phyloP scores from a whole-genome alignment of 2,113 vertebrate genomes.

The Tyrannus savana region DNA sequence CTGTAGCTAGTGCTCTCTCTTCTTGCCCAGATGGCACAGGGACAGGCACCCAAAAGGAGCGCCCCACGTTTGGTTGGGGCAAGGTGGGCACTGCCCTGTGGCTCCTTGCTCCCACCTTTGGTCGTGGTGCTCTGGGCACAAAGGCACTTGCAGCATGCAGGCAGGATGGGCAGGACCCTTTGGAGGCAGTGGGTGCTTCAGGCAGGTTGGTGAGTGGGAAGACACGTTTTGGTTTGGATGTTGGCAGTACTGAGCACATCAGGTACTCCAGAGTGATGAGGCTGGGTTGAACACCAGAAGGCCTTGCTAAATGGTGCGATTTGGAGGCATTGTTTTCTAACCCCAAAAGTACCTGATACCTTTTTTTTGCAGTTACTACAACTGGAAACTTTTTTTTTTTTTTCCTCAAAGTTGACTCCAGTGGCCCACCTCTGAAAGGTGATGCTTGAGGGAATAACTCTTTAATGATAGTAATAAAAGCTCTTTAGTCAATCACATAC shows the following conservation, averaged over 20 bases:
- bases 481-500: neutral
- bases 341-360: neutral
- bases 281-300: fast-evolving
- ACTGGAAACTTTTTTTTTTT: neutral
- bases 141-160: neutral
- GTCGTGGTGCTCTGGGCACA: fast-evolving
- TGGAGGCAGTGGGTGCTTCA: neutral
- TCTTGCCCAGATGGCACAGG: fast-evolving
- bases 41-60: neutral
- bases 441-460: neutral
- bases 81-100: too few species aligned
- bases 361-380: neutral
- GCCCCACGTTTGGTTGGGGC: fast-evolving
- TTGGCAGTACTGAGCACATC: neutral
- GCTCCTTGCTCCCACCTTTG: neutral
- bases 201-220: neutral
- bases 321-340: neutral
- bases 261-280: neutral
- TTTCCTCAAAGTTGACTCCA: neutral
- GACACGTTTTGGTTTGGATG: too few species aligned
- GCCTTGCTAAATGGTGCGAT: neutral
- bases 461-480: neutral
- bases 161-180: neutral
- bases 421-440: neutral
- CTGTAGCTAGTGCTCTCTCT: neutral